These are phyloP conservation scores for Beaufortia kweichowensis DNA, from an alignment of 2,113 vertebrate genomes.

Conservation along the genomic window DNA sequence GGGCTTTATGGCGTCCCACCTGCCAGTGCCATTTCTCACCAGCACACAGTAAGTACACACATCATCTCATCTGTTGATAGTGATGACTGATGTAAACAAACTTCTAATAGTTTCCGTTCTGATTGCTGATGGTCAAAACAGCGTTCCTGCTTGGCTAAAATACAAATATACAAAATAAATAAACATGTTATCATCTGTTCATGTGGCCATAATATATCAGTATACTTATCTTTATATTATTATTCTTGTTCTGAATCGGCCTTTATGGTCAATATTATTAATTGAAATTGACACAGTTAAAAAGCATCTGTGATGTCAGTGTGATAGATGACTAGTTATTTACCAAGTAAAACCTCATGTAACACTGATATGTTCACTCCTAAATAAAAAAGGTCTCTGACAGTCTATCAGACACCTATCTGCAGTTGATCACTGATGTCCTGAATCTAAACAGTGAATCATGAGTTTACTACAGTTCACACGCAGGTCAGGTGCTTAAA, in stretches of 20 bases:
- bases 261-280: too few relatives aligned
- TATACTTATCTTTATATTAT: too few relatives aligned
- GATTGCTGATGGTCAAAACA: background rate
- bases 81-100: too few relatives aligned
- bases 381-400: conserved; percentile 5
- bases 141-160: background rate
- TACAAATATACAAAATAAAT: too few relatives aligned
- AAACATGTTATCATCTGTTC: too few relatives aligned
- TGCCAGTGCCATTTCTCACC: conserved; percentile 78
- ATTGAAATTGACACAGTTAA: too few relatives aligned
- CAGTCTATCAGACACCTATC: too few relatives aligned
- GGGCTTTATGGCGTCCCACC: conserved; percentile 81
- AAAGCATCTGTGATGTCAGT: background rate
- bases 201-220: too few relatives aligned
- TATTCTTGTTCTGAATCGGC: too few relatives aligned
- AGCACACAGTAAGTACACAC: conserved; percentile 80
- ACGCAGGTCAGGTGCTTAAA: background rate
- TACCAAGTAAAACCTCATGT: background rate
- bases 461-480: background rate
- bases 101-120: background rate
- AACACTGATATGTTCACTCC: background rate
- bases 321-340: conserved; percentile 6
- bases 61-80: background rate
- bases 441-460: background rate
- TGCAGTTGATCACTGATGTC: background rate